Conservation (phyloP, 2,888 invertebrate species). For the Polia nebulosa region DNA sequence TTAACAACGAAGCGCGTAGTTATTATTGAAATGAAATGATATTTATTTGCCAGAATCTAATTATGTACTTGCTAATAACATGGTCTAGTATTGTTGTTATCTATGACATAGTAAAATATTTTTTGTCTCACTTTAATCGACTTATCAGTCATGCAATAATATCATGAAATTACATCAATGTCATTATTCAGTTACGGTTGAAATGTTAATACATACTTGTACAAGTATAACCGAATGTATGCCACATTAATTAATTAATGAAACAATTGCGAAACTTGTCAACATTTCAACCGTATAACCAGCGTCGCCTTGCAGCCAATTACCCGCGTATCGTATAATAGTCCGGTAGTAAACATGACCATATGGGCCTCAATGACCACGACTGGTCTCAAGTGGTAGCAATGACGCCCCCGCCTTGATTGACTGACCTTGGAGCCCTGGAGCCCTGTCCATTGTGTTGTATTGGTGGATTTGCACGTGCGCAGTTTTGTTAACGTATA, state of each 20-base stretch:
- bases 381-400: slow-evolving; percentile 29
- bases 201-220: too few species aligned
- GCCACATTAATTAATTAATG: slow-evolving; percentile 18
- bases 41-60: too few species aligned
- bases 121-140: too few species aligned
- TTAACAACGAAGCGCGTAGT: too few species aligned
- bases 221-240: too few species aligned
- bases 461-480: slow-evolving; percentile 12
- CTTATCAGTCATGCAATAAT: too few species aligned
- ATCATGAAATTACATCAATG: too few species aligned
- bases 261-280: slow-evolving; percentile 33
- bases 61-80: too few species aligned
- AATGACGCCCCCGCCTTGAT: slow-evolving; percentile 41
- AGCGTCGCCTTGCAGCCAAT: slow-evolving; percentile 46
- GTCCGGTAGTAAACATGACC: slow-evolving; percentile 49
- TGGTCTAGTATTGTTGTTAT: too few species aligned
- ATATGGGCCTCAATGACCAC: slow-evolving; percentile 37
- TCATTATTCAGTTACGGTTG: too few species aligned
- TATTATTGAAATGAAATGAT: too few species aligned
- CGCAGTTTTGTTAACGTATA: slow-evolving; percentile 4
- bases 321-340: slow-evolving; percentile 47
- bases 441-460: slow-evolving; percentile 21
- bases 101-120: too few species aligned
- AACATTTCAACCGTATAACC: slow-evolving; percentile 25
- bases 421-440: slow-evolving; percentile 46